A percentile compares a stretch with the other conserved stretches of the same genome.
Evolutionary conservation across 2,797 vertebrate genomes (phyloP).

Genomic region (Acropternis orthonyx): DNA sequence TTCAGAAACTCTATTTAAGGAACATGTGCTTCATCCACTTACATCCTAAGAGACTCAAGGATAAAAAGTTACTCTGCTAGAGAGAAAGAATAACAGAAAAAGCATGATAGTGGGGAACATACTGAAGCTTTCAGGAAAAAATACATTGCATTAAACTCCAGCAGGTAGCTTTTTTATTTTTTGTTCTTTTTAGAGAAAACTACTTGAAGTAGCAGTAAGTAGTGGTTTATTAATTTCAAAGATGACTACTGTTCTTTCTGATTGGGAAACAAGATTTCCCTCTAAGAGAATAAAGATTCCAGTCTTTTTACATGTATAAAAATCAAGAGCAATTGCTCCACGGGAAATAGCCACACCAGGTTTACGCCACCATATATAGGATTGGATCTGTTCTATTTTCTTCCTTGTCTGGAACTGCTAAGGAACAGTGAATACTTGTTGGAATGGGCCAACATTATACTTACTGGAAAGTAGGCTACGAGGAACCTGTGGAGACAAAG

Average conservation of each 20-base stretch:
- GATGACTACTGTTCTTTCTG: not conserved
- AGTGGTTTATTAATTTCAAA: not conserved
- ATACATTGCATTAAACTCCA: not conserved
- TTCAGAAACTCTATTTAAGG: conserved; percentile 9
- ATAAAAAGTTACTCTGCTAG: not conserved
- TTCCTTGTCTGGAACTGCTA: not conserved
- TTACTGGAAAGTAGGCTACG: no score
- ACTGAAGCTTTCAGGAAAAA: not conserved
- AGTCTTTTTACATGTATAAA: not conserved
- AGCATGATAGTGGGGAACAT: not conserved
- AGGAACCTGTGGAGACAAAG: no score
- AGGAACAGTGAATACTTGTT: not conserved
- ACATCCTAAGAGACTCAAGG: not conserved
- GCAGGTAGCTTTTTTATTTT: not conserved
- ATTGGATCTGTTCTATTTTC: not conserved
- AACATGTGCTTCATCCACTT: not conserved
- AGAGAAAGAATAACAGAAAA: not conserved
- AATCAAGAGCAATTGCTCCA: not conserved
- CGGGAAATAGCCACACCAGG: not conserved
- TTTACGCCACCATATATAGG: not conserved
- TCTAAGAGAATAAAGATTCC: not conserved
- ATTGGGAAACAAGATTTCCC: not conserved
- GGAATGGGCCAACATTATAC: no score
- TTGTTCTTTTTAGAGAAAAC: not conserved
- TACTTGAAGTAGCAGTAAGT: not conserved